These are phyloP conservation scores for Coelopa pilipes DNA, from an alignment of 2,888 invertebrate species.

Conservation along the genomic window DNA sequence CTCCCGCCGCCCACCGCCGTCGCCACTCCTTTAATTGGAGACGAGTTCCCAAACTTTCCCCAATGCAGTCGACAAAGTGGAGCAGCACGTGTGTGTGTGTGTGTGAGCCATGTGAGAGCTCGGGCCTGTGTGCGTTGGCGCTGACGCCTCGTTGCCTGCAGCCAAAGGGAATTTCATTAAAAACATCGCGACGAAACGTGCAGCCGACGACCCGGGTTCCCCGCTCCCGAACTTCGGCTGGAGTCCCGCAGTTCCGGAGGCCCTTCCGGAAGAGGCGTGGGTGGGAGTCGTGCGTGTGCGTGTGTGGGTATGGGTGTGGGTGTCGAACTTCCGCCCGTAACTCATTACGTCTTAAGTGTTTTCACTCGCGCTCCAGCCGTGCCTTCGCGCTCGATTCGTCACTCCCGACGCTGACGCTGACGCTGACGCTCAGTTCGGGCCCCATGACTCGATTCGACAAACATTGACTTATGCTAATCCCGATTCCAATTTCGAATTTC, in stretches of 20 bases:
- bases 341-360: constrained; percentile 8
- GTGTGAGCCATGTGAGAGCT: background rate
- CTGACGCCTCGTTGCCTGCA: constrained; percentile 29
- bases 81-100: background rate
- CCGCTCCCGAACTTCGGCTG: background rate
- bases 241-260: background rate
- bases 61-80: background rate
- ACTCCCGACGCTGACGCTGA: no score
- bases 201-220: constrained; percentile 4
- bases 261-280: background rate
- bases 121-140: background rate
- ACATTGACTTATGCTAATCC: constrained; percentile 61
- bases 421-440: background rate
- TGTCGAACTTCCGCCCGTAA: background rate
- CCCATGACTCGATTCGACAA: constrained; percentile 52
- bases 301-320: constrained; percentile 7
- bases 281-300: background rate
- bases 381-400: no score
- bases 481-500: constrained; percentile 29
- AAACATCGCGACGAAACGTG: constrained; percentile 38
- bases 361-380: background rate
- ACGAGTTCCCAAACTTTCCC: constrained; percentile 14
- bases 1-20: background rate
- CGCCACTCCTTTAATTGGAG: constrained; percentile 30
- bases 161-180: constrained; percentile 59